Evolutionary conservation across 2,888 invertebrate genomes (phyloP), one percentile per base, ranked within the genome.

Genomic region (Microctonus brassicae): DNA sequence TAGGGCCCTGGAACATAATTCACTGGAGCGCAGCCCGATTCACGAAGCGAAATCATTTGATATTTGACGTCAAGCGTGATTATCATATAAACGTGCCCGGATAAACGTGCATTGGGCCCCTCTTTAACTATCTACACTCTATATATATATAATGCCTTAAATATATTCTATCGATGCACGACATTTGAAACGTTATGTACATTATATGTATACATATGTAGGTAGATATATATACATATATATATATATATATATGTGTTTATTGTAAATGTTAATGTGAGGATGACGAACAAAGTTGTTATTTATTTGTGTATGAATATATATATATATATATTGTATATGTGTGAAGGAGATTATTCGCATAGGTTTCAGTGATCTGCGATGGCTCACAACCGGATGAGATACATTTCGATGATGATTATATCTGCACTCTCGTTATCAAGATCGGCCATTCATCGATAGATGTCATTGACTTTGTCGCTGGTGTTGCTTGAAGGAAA

Each of bases 21-120:
- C 82, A 82, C 62, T 17, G 57, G 62, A 82, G 78, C n/a, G n/a
- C 82, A 83, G 81, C 83, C 82, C 82, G 83, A 83, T 83, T 83
- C 83, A 82, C 80, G 83, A 81, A 80, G 83, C 82, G 83, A 83
- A 82, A 83, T 83, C 83, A 80, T 83, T 83, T 83, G 82, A 82
- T 83, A 84, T 83, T 84, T 84, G 83, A 84, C 83, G 83, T 84
- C 83, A 84, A 79, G 79, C 78, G 76, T 79, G 80, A 84, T 83
- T 83, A 84, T 81, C 82, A 81, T 84, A 81, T 83, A 83, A 82
- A 78, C 75, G 75, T 75, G 77, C 73, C 73, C 29, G 34, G 64
- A 68, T 81, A 80, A 83, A 80, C 76, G 80, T 17, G 47, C 47
- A 17, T 47, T 47, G 47, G 47, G 5, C 77, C 66, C 34, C 79